phyloP scores from a whole-genome alignment of 2,888 invertebrate species.

The Caenorhabditis panamensis region DNA sequence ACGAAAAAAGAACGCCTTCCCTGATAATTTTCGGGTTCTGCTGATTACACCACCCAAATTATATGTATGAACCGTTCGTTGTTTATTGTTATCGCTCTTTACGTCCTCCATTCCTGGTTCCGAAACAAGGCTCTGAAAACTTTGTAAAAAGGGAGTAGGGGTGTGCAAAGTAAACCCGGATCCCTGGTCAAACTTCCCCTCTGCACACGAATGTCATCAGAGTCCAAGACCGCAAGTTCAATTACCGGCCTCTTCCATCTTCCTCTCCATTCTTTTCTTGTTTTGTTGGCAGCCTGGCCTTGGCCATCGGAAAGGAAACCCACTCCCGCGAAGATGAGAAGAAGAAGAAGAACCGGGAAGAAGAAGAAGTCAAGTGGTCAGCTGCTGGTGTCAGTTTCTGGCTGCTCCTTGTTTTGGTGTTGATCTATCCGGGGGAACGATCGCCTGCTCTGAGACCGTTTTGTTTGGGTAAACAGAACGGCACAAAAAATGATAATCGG shows the following conservation, averaged over 20 bases:
- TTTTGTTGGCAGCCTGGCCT: not conserved
- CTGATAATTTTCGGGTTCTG: not conserved
- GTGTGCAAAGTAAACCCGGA: too few species aligned
- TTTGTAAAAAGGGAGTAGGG: too few species aligned
- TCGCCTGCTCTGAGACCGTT: constrained; percentile 32
- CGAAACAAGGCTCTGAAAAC: too few species aligned
- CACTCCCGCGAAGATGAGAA: too few species aligned
- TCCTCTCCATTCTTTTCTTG: not conserved
- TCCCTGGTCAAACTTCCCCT: not conserved
- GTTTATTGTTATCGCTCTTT: not conserved
- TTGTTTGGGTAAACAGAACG: constrained; percentile 55
- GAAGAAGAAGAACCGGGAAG: not conserved
- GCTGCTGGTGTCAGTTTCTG: constrained; percentile 17
- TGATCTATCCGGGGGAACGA: constrained; percentile 31
- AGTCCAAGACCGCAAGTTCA: too few species aligned
- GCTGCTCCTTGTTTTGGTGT: constrained; percentile 46
- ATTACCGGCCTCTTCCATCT: too few species aligned
- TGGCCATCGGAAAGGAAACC: not conserved
- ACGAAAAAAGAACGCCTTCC: not conserved
- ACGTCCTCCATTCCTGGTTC: too few species aligned
- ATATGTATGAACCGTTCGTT: constrained; percentile 5
- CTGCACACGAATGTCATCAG: too few species aligned
- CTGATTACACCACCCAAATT: not conserved
- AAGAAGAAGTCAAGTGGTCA: not conserved
- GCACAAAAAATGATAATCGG: constrained; percentile 56